A percentile compares a stretch with the other conserved stretches of the same genome.
These are phyloP conservation scores for Monoplex corrugatus DNA, from an alignment of 2,888 invertebrate genomes.

Conservation along the genomic window DNA sequence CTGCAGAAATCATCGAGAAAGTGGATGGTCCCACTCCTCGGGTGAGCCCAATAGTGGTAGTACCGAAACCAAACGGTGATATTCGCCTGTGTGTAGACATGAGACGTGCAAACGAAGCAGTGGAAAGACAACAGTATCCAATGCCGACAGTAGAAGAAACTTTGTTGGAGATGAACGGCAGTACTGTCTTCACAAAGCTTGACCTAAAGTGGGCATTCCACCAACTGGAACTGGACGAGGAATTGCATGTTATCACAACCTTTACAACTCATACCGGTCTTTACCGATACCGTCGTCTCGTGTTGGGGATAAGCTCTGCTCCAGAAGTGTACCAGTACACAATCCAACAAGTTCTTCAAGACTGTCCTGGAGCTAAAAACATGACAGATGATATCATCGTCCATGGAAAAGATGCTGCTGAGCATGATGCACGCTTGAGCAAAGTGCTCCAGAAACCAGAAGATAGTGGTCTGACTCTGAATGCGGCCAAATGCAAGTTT, in stretches of 20 bases:
- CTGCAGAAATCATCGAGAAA: no score
- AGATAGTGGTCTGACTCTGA: no score
- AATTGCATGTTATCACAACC: neutral
- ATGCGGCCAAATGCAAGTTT: neutral
- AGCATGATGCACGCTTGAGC: no score
- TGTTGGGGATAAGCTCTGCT: neutral
- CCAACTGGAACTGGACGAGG: neutral
- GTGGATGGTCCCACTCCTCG: no score
- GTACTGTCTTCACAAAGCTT: neutral
- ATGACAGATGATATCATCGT: no score
- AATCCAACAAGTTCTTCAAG: neutral
- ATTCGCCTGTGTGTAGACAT: no score
- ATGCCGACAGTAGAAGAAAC: neutral
- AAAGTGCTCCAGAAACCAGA: no score
- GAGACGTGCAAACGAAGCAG: no score
- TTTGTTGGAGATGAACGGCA: neutral
- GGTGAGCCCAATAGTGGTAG: no score
- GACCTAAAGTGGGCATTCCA: neutral
- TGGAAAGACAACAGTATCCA: no score
- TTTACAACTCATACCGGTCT: neutral
- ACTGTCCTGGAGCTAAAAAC: conserved; percentile 32
- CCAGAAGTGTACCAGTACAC: neutral
- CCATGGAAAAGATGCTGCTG: no score
- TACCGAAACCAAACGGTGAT: no score
- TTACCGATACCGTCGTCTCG: neutral